Evolutionary conservation across 2,888 invertebrate species (phyloP), one percentile per base, ranked within the genome.

Genomic region (Hetaerina titia): DNA sequence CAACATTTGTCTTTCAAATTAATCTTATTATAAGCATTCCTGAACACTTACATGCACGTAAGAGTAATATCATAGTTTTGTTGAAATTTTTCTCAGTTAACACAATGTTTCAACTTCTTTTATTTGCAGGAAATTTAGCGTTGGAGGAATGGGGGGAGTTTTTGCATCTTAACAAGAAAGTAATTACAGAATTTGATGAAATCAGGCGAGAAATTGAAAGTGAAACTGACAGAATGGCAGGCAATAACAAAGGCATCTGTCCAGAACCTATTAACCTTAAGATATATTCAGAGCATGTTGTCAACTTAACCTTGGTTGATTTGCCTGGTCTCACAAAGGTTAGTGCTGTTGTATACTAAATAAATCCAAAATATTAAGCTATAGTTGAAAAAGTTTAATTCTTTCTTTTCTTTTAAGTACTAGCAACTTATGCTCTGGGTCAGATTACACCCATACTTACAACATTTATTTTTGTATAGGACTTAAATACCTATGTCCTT

Each of bases 291-390:
- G 98, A 98, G n/a, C 98, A 98, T 96, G 99, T 99, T 69, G 99
- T 99, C 94, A 99, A 99, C 97, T 97, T 99, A 95, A 99, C 99
- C 0, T 97, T 99, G 90, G 99, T 99, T 92, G 99, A 99, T 97
- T 97, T 99, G 90, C 99, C 99, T 95, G 99, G 99, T 95, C 98
- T 99, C 95, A 99, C 99, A 89, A 99, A 99, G 97, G 98, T 98
- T 96, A 95, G 74, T 57, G 13, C 45, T 17, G n/a, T n/a, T 90
- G 25, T 31, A 57, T 58, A 22, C 87, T 58, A 95, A 95, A 92
- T 74, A 25, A 74, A 74, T 81, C 4, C 17, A 95, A 89, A 31
- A 69, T 94, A 95, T 95, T 74, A 19, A 88, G 69, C 5, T 56
- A n/a, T n/a, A 22, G 69, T 69, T 69, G 8, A 22, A 9, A 69